A percentile compares a stretch with the other conserved stretches of the same genome.
phyloP scores from a whole-genome alignment of 2,888 invertebrate genomes.

The Tetranychus piercei region DNA sequence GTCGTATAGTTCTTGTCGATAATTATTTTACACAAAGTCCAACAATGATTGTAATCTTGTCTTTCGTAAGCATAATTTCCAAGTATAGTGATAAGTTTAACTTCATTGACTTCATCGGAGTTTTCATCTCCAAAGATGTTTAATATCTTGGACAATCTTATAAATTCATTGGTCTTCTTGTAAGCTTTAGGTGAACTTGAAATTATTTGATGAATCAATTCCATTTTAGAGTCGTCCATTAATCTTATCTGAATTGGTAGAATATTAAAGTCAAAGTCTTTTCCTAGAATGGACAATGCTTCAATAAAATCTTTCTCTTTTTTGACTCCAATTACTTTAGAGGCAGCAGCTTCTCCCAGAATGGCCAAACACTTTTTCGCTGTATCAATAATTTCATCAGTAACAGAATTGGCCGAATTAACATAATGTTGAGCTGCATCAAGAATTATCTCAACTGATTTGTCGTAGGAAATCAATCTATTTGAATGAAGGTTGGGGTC shows the following conservation, averaged over 20 bases:
- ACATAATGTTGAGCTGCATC: conserved; percentile 48
- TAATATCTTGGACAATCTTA: conserved; percentile 45
- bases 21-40: conserved; percentile 37
- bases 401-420: conserved; percentile 46
- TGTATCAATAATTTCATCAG: conserved; percentile 46
- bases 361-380: conserved; percentile 37
- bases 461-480: conserved; percentile 35
- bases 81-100: conserved; percentile 38
- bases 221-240: conserved; percentile 31
- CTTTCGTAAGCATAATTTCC: conserved; percentile 39
- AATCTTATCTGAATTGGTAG: conserved; percentile 39
- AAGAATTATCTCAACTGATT: conserved; percentile 37
- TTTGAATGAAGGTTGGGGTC: conserved; percentile 21
- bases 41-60: conserved; percentile 36
- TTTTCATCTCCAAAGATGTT: conserved; percentile 16
- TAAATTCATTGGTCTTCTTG: conserved; percentile 40
- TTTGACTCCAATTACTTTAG: conserved; percentile 29
- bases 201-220: conserved; percentile 45
- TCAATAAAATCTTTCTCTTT: conserved; percentile 48
- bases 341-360: conserved; percentile 29
- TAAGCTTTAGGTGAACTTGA: conserved; percentile 42
- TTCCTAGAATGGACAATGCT: conserved; percentile 44
- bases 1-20: conserved; percentile 37
- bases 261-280: conserved; percentile 44
- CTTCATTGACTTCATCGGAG: conserved; percentile 31